Evolutionary conservation across 2,113 vertebrate species (phyloP), one percentile per base, ranked within the genome.

Genomic region (Hystrix cristata): DNA sequence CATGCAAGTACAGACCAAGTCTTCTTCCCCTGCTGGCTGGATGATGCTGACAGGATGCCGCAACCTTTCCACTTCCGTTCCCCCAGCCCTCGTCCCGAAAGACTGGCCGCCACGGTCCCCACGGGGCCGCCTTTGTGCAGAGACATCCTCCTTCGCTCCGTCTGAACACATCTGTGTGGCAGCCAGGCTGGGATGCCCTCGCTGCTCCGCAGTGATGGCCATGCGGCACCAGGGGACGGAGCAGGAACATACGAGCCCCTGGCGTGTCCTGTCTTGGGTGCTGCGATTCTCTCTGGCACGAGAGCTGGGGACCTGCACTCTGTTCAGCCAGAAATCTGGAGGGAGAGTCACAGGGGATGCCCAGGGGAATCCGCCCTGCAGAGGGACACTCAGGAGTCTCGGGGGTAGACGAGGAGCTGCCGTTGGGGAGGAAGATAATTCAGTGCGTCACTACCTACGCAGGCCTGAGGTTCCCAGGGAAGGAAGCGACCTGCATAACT

Each of bases 311-410:
- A 31, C 15, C 46, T 1, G 53, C 67, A 59, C 53, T 60, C 53
- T 57, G 81, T 53, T 31, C 38, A 72, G 65, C 19, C 25, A 64
- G 9, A 91, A 78, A 31, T 8, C 51, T 51, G 71, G 0, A 87
- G 57, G 71, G 0, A 87, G 21, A 79, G 51, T 79, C 74, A 23
- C 0, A 0, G 0, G 6, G 72, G 38, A 9, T 34, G 55, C 34
- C 4, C 9, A 48, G 53, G 19, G 57, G 14, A 69, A 25, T 57
- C 90, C 48, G 7, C 55, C 46, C 93, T 6, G 38, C 76, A 69
- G 59, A 48, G n/a, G 38, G 53, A 72, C 2, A 13, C 19, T 13
- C 1, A 34, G 81, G 18, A 21, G 0, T 21, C 18, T 38, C 82
- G 59, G 25, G 51, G 46, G 69, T 53, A 69, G 69, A 62, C 2